Evolutionary conservation across 2,888 invertebrate genomes (phyloP), one percentile per base, ranked within the genome.

Genomic region (Meteorus colon): DNA sequence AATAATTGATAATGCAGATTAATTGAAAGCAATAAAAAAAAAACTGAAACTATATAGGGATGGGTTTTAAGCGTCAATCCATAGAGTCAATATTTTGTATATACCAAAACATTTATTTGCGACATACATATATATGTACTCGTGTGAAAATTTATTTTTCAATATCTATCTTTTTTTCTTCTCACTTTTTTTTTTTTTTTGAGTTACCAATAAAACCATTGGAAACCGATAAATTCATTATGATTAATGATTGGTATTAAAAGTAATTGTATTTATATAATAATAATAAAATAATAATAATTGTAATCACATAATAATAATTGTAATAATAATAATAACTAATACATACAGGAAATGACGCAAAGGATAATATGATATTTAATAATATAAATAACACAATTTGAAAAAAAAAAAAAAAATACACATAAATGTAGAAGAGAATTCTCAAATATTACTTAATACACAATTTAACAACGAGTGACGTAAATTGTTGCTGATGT

Each of bases 31-130:
- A 37, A 74, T 29, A 59, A 62, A 59, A 75, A 65, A 71, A 70
- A 59, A 63, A 65, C 60, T 71, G 55, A 37, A 55, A 55, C 19
- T 55, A 19, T 55, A 73, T 75, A 66, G 75, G 81, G 76, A 75
- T 71, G 60, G 70, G 80, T 79, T 77, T 74, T 75, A 79, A 80
- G 76, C 79, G 73, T 80, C 70, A 79, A 80, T 80, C 77, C 78
- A 81, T 55, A 55, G 55, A 55, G 55, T 55, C 55, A 79, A 76
- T 78, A 76, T 80, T 77, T 74, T 80, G 76, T 75, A 69, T 78
- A 79, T 76, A 80, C 77, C 77, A 80, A 81, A 81, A 79, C 75
- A 77, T 80, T 81, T 81, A 80, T 80, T 77, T 70, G 77, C 77
- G 65, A 75, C 76, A 77, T 81, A 81, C 81, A 81, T 78, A 72